Evolutionary conservation across 2,888 invertebrate genomes (phyloP), one percentile per base, ranked within the genome.

Genomic region (Arctia plantaginis): DNA sequence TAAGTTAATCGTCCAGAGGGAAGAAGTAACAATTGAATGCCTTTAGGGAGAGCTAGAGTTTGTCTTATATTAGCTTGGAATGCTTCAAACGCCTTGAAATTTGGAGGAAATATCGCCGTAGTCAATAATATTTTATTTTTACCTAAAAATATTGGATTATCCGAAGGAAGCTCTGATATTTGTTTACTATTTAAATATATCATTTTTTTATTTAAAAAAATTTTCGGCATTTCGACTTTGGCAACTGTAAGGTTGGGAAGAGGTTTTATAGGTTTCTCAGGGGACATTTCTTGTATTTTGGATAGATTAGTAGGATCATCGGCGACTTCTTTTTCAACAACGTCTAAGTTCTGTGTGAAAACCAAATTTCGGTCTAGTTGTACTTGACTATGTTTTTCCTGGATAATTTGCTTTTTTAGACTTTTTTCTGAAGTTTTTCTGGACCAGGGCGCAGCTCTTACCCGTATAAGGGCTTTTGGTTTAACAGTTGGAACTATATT

Each of bases 101-200:
- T 77, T 20, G 35, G 73, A 2, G 88, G 87, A 82, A 89, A 83
- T 75, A 87, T 88, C 23, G 88, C 80, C 44, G 91, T 90, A n/a
- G 93, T 93, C n/a, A 95, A 78, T 73, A 95, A 87, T 79, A 95
- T 92, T 89, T 93, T 92, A 82, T 93, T 91, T 74, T 90, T 88
- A 1, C 93, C 95, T 27, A 95, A 85, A 80, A 78, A 91, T 87
- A 94, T 90, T 12, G 92, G 92, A 78, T 78, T 86, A 39, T 85
- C 77, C 8, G 82, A 41, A 4, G 81, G 75, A 65, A 82, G 74
- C 65, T 80, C 77, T 27, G 83, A 71, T 72, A 87, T 74, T 69
- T 86, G 76, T 79, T 85, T 84, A 64, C 85, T 86, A 71, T 84
- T 90, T 65, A 90, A 70, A 74, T 84, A 84, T 73, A 91, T 74